Evolutionary conservation across 2,113 vertebrate genomes (phyloP), one percentile per base, ranked within the genome.

Genomic region (Seriola aureovittata): DNA sequence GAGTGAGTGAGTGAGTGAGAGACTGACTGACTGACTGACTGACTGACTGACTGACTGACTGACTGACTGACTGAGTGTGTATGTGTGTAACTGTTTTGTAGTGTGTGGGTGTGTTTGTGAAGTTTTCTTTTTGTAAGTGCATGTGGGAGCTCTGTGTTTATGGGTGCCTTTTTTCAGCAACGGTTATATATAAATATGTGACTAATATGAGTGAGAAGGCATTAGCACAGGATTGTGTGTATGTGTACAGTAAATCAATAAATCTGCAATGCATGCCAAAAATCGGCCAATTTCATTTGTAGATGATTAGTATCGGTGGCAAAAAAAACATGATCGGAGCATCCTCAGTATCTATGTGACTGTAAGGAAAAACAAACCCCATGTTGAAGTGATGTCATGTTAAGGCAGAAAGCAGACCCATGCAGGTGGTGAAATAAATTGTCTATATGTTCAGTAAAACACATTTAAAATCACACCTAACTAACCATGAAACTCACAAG

Each of bases 131-230:
- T 73, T 34, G 9, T 72, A 5, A 4, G 54, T 1, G 9, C 21
- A 58, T 23, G 36, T 44, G 7, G n/a, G 48, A 34, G 40, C 64
- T 46, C 52, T 32, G 38, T 77, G 68, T 78, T 55, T 63, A 23
- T 21, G 7, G 38, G 16, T 46, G 50, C 25, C 50, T 75, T 40
- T 59, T 32, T 65, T 68, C 13, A 17, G 60, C 8, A 13, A 48
- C 29, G 14, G 32, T 44, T 54, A 42, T 50, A 25, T 67, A 44
- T 2, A 57, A 57, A 32, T 65, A 14, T 50, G 16, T 40, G 36
- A 40, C 25, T 57, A 16, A 48, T 32, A 64, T 63, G 54, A 21
- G 9, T 55, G 32, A 36, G 16, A 36, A 52, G 25, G 21, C 16
- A 32, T 19, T n/a, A 40, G 34, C 14, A 59, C 52, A 7, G 38